Evolutionary conservation across 35 echinoderm and acorn worm species (phyloP).

Genomic region (Anneissia japonica): DNA sequence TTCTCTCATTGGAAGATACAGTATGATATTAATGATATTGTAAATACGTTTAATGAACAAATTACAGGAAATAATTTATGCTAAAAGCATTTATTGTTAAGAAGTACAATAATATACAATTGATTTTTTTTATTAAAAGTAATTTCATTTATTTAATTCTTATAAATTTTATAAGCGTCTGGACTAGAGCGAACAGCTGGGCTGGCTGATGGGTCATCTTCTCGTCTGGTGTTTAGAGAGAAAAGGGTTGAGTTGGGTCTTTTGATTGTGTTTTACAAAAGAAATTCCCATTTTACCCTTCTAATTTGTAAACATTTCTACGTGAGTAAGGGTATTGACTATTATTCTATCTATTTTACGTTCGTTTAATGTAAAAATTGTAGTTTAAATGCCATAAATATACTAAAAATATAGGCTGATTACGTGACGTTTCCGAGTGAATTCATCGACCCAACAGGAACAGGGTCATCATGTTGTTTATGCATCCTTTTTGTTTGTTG

Average conservation of each 20-base stretch:
- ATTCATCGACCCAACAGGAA: slow-evolving; percentile 1
- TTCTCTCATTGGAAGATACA: too few species aligned
- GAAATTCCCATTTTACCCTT: background rate
- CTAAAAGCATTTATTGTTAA: too few species aligned
- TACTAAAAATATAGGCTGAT: background rate
- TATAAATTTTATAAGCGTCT: background rate
- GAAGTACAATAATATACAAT: too few species aligned
- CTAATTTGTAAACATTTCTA: background rate
- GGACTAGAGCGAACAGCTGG: background rate
- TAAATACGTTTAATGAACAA: too few species aligned
- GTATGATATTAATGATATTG: too few species aligned
- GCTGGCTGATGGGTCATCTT: background rate
- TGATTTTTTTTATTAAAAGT: too few species aligned
- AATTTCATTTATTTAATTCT: background rate
- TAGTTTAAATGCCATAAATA: background rate
- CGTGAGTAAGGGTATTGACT: background rate
- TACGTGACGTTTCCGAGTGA: slow-evolving; percentile 1
- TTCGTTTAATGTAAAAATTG: background rate
- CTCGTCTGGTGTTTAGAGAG: background rate
- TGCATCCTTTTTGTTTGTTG: background rate
- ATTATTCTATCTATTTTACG: background rate
- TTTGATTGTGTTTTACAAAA: background rate
- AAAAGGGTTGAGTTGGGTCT: background rate
- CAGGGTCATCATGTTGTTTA: background rate
- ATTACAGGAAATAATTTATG: too few species aligned